Evolutionary conservation across 2,797 vertebrate genomes (phyloP), one percentile per base, ranked within the genome.

Genomic region (Sebastes paucispinis): DNA sequence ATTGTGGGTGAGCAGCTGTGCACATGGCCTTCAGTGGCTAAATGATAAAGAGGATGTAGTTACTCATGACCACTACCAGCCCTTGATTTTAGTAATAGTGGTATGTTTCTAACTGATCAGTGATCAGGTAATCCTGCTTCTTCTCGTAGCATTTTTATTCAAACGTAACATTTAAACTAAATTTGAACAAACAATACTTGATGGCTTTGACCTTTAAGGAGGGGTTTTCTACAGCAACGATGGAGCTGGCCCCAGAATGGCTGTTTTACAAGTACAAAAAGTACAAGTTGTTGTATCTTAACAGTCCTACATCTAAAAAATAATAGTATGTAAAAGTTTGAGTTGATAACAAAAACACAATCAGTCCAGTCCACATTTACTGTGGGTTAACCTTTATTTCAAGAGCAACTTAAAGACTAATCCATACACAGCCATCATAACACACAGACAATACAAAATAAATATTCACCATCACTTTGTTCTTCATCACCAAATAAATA

Each of bases 401-500:
- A 97, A 96, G 95, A 96, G 93, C 92, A 96, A 97, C 95, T 96
- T 90, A 94, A 95, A 95, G 91, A 94, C 95, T 92, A 93, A 92
- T 95, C 89, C 91, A 93, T 90, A 94, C 91, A 95, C 93, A 94
- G 91, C 91, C 93, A 94, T 94, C 90, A 91, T 93, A 95, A 94
- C 95, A 95, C 95, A 96, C 93, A 96, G 96, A 98, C 96, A 92
- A 95, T 97, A 97, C 96, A 97, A 96, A 98, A 98, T 97, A 97
- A 97, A 97, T 97, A 96, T 96, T 96, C 97, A 97, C 95, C 95
- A 96, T 97, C 94, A 90, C 95, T 96, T 96, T 97, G 89, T 94
- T 96, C 94, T 96, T 97, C 96, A 96, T 96, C 96, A 97, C 94
- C 95, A 97, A 97, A 97, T 96, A 97, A 97, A 97, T 96, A 96